Conservation (phyloP, 1,140 invertebrate genomes). For the Cryptotermes secundus region DNA sequence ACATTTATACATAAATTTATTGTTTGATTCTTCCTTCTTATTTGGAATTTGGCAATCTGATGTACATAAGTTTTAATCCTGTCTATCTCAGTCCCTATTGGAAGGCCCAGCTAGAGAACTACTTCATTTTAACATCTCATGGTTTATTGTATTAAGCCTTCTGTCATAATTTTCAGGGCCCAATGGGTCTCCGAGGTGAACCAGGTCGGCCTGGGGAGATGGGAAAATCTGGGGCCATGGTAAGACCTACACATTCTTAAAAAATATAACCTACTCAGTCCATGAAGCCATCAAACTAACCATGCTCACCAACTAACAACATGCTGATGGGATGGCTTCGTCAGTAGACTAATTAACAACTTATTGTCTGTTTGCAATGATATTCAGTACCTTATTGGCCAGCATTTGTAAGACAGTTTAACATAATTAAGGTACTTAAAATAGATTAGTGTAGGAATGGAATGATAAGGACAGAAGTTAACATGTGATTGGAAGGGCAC, state of each 20-base stretch:
- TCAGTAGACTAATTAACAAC: conserved; percentile 16
- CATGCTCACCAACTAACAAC: conserved; percentile 15
- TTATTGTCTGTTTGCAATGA: conserved; percentile 15
- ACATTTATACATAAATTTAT: no score
- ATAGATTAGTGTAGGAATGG: background rate
- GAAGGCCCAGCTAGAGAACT: no score
- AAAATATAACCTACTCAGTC: conserved; percentile 16
- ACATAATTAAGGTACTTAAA: background rate
- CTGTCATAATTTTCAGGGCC: conserved; percentile 61
- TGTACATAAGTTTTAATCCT: no score
- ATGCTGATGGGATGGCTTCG: conserved; percentile 3
- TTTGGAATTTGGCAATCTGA: no score
- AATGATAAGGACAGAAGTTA: background rate
- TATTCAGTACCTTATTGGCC: conserved; percentile 2
- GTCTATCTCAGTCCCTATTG: no score
- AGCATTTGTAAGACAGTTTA: background rate
- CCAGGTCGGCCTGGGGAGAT: conserved; percentile 68
- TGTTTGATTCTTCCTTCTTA: no score
- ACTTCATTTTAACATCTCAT: no score
- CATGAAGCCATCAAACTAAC: conserved; percentile 13
- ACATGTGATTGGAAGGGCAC: background rate
- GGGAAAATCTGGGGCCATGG: conserved; percentile 75
- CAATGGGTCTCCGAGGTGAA: conserved; percentile 85
- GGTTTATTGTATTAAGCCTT: background rate
- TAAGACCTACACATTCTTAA: conserved; percentile 56